Conservation (phyloP, 2,113 vertebrate species). For the Saguinus imperator region DNA sequence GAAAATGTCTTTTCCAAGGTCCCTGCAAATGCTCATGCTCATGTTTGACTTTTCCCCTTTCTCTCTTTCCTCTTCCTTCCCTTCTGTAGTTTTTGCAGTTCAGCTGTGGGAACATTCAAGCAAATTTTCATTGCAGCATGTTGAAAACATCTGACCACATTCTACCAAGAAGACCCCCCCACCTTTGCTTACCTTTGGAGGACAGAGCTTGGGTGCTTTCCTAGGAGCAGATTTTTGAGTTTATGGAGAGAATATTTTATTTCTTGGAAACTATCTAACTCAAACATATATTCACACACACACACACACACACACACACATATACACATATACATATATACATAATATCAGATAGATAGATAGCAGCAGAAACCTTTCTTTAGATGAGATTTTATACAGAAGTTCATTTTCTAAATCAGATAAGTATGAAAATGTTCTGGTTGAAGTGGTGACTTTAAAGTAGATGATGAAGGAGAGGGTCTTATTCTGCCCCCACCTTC, state of each 20-base stretch:
- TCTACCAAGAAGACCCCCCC: background rate
- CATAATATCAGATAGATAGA: background rate
- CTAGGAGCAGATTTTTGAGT: background rate
- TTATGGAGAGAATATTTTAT: background rate
- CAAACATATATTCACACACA: background rate
- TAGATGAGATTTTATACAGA: background rate
- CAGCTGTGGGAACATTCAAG: background rate
- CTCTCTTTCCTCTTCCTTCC: background rate
- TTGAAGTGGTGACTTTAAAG: background rate
- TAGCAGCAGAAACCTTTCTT: background rate
- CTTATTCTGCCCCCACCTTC: background rate
- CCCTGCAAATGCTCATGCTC: background rate
- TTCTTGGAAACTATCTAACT: background rate
- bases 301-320: accelerated
- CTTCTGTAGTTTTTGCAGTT: background rate
- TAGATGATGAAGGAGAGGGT: background rate
- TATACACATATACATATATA: background rate
- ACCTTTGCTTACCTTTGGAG: background rate
- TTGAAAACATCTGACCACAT: constrained; percentile 9
- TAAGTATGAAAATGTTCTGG: background rate
- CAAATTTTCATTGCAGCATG: background rate
- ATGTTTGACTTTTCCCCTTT: background rate
- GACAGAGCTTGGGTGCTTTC: background rate
- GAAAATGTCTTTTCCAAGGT: background rate
- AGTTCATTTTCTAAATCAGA: background rate